Percentiles rank a stretch among this genome's conserved stretches.
Evolutionary conservation across 2,797 vertebrate species (phyloP).

Genomic region (Cryptoprocta ferox): DNA sequence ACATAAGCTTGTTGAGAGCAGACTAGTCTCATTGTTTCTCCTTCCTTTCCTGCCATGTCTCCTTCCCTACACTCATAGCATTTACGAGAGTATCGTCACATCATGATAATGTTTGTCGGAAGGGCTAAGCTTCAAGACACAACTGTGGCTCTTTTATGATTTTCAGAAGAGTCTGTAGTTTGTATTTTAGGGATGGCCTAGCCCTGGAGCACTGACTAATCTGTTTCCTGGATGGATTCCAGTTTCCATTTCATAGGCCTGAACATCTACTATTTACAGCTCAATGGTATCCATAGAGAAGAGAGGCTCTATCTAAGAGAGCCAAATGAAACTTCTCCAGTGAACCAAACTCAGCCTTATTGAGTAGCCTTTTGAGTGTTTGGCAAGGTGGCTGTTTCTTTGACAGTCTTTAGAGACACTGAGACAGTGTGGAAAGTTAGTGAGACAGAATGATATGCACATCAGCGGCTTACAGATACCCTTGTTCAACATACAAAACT

Average conservation of each 20-base stretch:
- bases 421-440: neutral
- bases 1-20: neutral
- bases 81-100: neutral
- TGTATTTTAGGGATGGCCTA: conserved; percentile 10
- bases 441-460: neutral
- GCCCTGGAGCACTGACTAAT: neutral
- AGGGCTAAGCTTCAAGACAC: neutral
- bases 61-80: neutral
- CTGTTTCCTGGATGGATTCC: conserved; percentile 60
- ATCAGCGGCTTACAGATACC: neutral
- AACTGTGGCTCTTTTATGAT: neutral
- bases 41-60: no score
- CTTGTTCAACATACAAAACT: neutral
- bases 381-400: neutral
- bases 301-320: neutral
- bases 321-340: neutral
- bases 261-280: conserved; percentile 22
- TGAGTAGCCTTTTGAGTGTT: neutral
- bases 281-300: neutral
- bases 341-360: neutral
- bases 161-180: conserved; percentile 7
- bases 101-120: neutral
- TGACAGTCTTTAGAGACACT: neutral
- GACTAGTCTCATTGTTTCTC: neutral
- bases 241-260: conserved; percentile 57